These are phyloP conservation scores for Alectura lathami DNA, from an alignment of 2,113 vertebrate genomes.

Conservation along the genomic window DNA sequence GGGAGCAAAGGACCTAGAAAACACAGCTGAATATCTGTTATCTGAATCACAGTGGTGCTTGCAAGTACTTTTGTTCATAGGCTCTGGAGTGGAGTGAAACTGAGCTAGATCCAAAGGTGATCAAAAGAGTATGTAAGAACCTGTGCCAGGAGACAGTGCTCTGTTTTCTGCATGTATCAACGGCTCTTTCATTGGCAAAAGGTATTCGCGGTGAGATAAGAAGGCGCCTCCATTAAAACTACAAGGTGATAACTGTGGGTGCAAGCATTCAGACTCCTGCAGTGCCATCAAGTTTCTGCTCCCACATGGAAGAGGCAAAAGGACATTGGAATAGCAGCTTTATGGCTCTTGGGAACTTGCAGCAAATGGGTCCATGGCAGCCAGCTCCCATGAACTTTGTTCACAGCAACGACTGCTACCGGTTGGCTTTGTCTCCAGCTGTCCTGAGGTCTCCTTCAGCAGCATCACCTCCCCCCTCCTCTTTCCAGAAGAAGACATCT, in stretches of 20 bases:
- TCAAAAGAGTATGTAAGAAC: not conserved
- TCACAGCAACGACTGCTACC: not conserved
- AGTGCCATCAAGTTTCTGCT: not conserved
- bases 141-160: not conserved
- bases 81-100: not conserved
- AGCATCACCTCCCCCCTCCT: not conserved
- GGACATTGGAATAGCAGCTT: not conserved
- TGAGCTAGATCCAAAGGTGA: not conserved
- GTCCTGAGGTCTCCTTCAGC: not conserved
- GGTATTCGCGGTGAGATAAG: accelerated
- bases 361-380: not conserved
- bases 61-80: not conserved
- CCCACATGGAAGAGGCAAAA: accelerated
- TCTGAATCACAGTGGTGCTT: not conserved
- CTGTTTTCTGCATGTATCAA: not conserved
- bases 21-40: not conserved
- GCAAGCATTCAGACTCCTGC: accelerated
- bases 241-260: accelerated
- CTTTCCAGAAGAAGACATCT: not conserved
- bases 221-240: not conserved
- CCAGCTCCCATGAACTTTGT: not conserved
- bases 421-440: not conserved
- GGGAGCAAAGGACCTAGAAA: not conserved
- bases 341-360: not conserved
- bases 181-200: not conserved